phyloP scores from a whole-genome alignment of 2,888 invertebrate genomes.

The Apamea monoglypha region DNA sequence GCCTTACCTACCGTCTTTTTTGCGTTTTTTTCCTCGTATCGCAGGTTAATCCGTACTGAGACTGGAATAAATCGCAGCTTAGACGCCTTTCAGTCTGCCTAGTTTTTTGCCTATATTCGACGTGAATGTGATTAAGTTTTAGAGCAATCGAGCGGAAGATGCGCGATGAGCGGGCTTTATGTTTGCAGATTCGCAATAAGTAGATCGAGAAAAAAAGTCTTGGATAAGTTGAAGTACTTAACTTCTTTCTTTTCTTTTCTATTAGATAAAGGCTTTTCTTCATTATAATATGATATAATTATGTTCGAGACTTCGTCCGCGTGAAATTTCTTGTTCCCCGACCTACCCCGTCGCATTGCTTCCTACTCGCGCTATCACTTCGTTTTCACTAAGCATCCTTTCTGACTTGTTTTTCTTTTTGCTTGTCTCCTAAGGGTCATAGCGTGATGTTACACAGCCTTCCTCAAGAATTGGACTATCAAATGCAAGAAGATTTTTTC shows the following conservation, averaged over 20 bases:
- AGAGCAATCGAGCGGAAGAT: constrained; percentile 43
- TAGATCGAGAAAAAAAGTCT: background rate
- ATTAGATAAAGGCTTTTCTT: background rate
- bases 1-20: constrained; percentile 45
- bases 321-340: background rate
- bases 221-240: background rate
- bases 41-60: constrained; percentile 62
- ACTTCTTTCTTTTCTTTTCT: background rate
- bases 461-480: background rate
- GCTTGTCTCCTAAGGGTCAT: background rate
- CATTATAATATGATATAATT: background rate
- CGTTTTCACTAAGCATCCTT: background rate
- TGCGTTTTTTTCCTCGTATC: constrained; percentile 54
- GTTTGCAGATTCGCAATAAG: constrained; percentile 2
- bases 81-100: constrained; percentile 46
- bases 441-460: background rate
- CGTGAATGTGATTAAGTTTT: constrained; percentile 46
- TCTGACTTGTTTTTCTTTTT: background rate
- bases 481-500: background rate
- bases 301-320: background rate
- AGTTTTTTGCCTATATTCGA: constrained; percentile 53
- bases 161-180: constrained; percentile 1
- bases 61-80: constrained; percentile 57
- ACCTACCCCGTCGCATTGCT: background rate
- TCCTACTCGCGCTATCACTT: background rate